These are phyloP conservation scores for Pantherophis guttatus DNA, from an alignment of 2,113 vertebrate genomes.

Conservation along the genomic window DNA sequence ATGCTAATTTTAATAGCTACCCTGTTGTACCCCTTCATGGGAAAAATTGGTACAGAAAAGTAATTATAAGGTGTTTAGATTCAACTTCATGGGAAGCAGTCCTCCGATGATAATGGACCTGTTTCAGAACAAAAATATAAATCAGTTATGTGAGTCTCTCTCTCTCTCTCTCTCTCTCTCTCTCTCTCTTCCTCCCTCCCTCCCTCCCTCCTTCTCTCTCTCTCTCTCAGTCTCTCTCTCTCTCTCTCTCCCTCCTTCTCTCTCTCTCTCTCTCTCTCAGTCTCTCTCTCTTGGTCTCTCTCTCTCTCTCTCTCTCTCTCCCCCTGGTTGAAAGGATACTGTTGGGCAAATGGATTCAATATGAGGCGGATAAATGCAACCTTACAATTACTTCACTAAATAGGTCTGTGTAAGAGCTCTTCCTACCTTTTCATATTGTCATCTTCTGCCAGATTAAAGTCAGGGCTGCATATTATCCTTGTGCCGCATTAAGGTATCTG, in stretches of 20 bases:
- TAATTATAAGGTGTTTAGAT: not conserved
- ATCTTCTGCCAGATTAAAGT: not conserved
- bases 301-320: not conserved
- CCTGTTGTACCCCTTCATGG: not conserved
- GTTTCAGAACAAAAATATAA: not conserved
- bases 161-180: not conserved
- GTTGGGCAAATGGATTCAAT: not conserved
- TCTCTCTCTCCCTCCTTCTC: too few relatives aligned
- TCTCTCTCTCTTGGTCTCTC: too few relatives aligned
- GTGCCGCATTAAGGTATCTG: conserved; percentile 6
- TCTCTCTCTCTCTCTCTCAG: too few relatives aligned
- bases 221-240: too few relatives aligned
- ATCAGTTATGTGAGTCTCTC: not conserved
- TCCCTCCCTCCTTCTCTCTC: too few relatives aligned
- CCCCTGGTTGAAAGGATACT: not conserved
- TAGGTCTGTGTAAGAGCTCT: not conserved
- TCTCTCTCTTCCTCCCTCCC: too few relatives aligned
- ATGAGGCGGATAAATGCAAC: not conserved
- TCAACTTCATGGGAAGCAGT: not conserved
- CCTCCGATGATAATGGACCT: not conserved
- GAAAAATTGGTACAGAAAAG: not conserved
- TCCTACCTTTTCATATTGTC: conserved; percentile 17
- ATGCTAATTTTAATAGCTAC: not conserved
- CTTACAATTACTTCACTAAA: conserved; percentile 3
- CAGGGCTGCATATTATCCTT: conserved; percentile 4